Conservation (phyloP, 2,113 vertebrate species). For the Xenotilapia longispinis region DNA sequence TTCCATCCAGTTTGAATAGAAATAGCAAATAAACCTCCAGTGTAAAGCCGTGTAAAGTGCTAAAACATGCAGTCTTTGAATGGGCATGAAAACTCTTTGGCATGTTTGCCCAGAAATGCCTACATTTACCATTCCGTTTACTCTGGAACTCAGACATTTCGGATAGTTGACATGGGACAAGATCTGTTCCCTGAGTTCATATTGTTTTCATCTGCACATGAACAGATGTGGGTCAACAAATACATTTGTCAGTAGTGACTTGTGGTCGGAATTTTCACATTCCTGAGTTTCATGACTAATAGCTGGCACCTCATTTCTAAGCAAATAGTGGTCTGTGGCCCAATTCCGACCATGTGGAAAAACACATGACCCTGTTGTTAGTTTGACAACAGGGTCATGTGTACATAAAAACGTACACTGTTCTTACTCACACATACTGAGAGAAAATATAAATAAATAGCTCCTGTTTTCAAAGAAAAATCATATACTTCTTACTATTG, state of each 20-base stretch:
- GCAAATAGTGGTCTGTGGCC: background rate
- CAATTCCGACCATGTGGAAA: background rate
- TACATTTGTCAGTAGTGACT: background rate
- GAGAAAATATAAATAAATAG: background rate
- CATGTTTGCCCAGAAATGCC: background rate
- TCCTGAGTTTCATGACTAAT: background rate
- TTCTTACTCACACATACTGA: background rate
- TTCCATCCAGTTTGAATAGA: conserved; percentile 33
- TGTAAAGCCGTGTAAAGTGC: conserved; percentile 12
- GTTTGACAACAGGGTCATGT: too few species aligned
- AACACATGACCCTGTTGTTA: background rate
- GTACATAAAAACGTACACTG: background rate
- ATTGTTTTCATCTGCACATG: background rate
- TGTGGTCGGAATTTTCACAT: background rate
- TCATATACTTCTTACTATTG: background rate
- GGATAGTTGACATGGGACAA: background rate
- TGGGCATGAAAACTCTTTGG: background rate
- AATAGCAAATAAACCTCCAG: conserved; percentile 25
- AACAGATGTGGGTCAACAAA: background rate
- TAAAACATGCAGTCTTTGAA: conserved; percentile 21
- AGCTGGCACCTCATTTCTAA: background rate
- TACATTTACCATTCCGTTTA: background rate
- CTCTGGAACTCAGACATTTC: background rate
- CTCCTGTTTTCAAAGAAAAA: background rate
- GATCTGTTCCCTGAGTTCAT: background rate